phyloP scores from a whole-genome alignment of 1,140 invertebrate genomes.

The Anastrepha ludens region DNA sequence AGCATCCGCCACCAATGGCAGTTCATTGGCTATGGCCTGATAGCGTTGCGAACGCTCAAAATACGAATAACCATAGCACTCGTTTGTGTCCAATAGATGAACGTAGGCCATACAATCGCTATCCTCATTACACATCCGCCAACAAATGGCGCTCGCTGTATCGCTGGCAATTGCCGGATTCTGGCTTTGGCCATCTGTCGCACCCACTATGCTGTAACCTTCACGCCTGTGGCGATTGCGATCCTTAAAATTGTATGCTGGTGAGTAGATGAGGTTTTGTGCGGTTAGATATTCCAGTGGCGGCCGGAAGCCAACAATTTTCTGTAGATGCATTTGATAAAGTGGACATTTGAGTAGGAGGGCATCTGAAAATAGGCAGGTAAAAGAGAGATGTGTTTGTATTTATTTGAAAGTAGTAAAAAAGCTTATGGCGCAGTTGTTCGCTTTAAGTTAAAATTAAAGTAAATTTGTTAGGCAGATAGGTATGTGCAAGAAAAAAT shows the following conservation, averaged over 20 bases:
- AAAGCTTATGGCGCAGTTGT: too few species aligned
- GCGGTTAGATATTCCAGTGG: constrained; percentile 65
- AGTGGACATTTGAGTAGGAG: constrained; percentile 70
- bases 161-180: constrained; percentile 55
- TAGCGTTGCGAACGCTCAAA: constrained; percentile 65
- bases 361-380: constrained; percentile 58
- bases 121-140: constrained; percentile 73
- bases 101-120: constrained; percentile 75
- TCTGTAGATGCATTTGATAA: constrained; percentile 72
- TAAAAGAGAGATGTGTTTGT: background rate
- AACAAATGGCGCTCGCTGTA: constrained; percentile 75
- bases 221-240: constrained; percentile 61
- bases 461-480: too few species aligned
- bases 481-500: too few species aligned
- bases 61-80: constrained; percentile 74
- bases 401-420: background rate
- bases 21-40: constrained; percentile 66
- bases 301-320: constrained; percentile 72
- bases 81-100: constrained; percentile 71
- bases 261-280: constrained; percentile 65
- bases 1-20: constrained; percentile 71
- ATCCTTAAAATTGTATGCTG: constrained; percentile 63
- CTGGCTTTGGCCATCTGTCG: constrained; percentile 62
- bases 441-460: too few species aligned
- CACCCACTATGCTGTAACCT: constrained; percentile 61